Conservation (phyloP, 2,888 invertebrate species). For the Troides oblongomaculatus region DNA sequence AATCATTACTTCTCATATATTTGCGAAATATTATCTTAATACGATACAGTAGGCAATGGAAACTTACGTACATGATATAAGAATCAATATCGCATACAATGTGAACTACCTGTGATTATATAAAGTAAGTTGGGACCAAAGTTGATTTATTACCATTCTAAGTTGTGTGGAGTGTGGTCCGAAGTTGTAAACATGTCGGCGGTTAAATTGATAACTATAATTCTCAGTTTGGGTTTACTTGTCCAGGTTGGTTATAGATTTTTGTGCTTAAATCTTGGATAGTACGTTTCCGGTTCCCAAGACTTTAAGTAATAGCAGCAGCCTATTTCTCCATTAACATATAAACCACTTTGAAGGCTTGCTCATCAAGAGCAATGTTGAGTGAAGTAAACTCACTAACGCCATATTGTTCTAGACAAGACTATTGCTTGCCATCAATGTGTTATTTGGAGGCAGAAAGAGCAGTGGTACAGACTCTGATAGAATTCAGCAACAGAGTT, state of each 20-base stretch:
- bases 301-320: too few species aligned
- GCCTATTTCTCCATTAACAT: too few species aligned
- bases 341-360: too few species aligned
- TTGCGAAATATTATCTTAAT: constrained; percentile 7
- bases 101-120: constrained; percentile 5
- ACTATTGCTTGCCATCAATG: too few species aligned
- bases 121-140: constrained; percentile 4
- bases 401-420: too few species aligned
- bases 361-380: too few species aligned
- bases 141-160: constrained; percentile 6
- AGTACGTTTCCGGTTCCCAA: too few species aligned
- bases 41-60: not conserved
- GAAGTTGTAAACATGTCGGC: not conserved
- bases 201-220: not conserved
- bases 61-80: not conserved
- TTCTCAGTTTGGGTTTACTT: constrained; percentile 8
- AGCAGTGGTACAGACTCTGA: too few species aligned
- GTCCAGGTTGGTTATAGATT: constrained; percentile 12
- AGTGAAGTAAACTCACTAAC: too few species aligned
- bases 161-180: constrained; percentile 1
- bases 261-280: not conserved
- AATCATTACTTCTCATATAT: constrained; percentile 17
- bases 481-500: too few species aligned
- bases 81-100: not conserved
- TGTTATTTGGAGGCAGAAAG: too few species aligned